Conservation (phyloP, 2,888 invertebrate species). For the Limnephilus marmoratus region DNA sequence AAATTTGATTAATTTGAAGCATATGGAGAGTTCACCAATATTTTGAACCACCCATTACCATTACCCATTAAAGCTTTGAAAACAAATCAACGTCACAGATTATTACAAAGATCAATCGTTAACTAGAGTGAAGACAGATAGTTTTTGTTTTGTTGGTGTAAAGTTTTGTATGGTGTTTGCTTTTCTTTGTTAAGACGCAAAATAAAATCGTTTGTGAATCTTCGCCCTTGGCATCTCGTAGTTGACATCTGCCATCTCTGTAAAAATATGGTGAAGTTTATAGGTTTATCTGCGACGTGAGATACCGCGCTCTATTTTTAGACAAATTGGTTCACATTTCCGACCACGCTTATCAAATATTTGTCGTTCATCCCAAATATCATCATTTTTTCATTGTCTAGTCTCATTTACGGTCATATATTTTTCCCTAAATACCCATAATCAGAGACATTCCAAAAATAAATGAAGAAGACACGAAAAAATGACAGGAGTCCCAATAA, state of each 20-base stretch:
- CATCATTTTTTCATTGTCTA: not conserved
- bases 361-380: not conserved
- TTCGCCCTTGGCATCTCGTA: not conserved
- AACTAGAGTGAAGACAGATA: not conserved
- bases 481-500: not conserved
- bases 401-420: not conserved
- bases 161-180: not conserved
- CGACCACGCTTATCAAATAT: not conserved
- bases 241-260: slow-evolving; percentile 26
- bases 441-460: not conserved
- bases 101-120: not conserved
- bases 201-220: not conserved
- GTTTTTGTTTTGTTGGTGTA: not conserved
- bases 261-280: not conserved
- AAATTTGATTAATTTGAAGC: no score
- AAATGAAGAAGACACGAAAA: not conserved
- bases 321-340: not conserved
- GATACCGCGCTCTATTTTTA: not conserved
- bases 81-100: not conserved
- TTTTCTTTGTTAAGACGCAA: not conserved
- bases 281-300: not conserved
- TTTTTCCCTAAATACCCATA: not conserved
- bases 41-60: no score
- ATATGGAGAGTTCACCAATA: no score
- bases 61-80: no score